Conservation (phyloP, 2,113 vertebrate species). For the Notarius lentiginosus region DNA sequence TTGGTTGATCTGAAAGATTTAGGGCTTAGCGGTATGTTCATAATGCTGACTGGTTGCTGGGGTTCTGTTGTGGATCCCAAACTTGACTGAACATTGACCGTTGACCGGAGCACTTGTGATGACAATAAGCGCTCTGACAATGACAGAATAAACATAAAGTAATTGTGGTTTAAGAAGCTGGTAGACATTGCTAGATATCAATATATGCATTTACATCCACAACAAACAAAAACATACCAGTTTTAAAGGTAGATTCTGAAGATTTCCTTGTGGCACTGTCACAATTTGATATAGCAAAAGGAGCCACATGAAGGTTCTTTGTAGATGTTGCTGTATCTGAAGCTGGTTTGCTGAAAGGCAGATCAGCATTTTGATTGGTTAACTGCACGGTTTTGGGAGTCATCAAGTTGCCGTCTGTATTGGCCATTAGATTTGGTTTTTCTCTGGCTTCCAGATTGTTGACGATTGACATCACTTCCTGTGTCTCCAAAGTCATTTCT, state of each 20-base stretch:
- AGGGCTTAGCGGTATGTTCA: constrained; percentile 21
- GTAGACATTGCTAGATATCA: not conserved
- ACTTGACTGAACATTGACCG: constrained; percentile 12
- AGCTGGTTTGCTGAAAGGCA: not conserved
- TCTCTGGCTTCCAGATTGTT: not conserved
- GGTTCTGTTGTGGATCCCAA: constrained; percentile 9
- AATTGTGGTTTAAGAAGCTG: not conserved
- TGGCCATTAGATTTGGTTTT: not conserved
- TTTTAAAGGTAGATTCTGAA: constrained; percentile 28
- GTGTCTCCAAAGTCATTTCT: constrained; percentile 23
- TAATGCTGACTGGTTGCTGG: constrained; percentile 26
- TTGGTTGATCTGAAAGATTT: constrained; percentile 28
- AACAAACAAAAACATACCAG: constrained; percentile 10
- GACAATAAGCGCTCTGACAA: constrained; percentile 23
- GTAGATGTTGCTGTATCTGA: not conserved
- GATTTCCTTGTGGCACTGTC: not conserved
- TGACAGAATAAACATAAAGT: not conserved
- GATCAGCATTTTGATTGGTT: not conserved
- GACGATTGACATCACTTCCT: not conserved
- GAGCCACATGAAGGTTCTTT: not conserved
- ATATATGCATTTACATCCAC: not conserved
- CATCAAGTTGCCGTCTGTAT: not conserved
- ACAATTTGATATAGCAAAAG: not conserved
- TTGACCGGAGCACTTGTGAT: constrained; percentile 29
- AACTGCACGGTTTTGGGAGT: not conserved